These are phyloP conservation scores for Pteria penguin DNA, from an alignment of 2,888 invertebrate genomes.

Conservation along the genomic window DNA sequence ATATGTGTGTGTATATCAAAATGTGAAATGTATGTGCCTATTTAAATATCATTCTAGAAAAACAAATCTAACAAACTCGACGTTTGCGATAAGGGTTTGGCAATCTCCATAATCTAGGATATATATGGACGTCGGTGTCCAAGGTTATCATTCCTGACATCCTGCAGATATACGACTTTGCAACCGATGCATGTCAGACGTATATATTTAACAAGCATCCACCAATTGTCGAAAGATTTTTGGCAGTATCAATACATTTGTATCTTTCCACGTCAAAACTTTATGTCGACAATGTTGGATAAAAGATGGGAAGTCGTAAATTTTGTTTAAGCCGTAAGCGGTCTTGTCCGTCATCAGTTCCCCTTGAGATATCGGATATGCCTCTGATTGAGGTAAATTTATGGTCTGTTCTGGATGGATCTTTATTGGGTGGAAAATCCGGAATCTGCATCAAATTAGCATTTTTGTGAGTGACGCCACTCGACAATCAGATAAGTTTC, in stretches of 20 bases:
- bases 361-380: not conserved
- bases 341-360: slow-evolving; percentile 3
- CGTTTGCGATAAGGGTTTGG: no score
- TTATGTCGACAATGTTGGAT: not conserved
- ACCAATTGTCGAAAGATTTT: not conserved
- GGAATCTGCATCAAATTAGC: not conserved
- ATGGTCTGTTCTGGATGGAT: not conserved
- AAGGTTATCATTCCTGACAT: not conserved
- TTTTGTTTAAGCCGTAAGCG: not conserved
- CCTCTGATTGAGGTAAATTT: not conserved
- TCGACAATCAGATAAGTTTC: slow-evolving; percentile 31
- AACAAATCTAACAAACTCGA: no score
- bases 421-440: not conserved
- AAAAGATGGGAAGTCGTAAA: not conserved
- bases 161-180: not conserved
- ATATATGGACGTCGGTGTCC: not conserved
- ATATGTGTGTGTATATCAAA: no score
- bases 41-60: no score
- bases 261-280: not conserved
- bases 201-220: not conserved
- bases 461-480: slow-evolving; percentile 4
- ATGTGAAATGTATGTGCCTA: no score
- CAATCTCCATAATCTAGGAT: not conserved
- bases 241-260: slow-evolving; percentile 1
- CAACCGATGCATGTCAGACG: not conserved